Conservation (phyloP, 2,113 vertebrate genomes). For the Thalassoma bifasciatum region DNA sequence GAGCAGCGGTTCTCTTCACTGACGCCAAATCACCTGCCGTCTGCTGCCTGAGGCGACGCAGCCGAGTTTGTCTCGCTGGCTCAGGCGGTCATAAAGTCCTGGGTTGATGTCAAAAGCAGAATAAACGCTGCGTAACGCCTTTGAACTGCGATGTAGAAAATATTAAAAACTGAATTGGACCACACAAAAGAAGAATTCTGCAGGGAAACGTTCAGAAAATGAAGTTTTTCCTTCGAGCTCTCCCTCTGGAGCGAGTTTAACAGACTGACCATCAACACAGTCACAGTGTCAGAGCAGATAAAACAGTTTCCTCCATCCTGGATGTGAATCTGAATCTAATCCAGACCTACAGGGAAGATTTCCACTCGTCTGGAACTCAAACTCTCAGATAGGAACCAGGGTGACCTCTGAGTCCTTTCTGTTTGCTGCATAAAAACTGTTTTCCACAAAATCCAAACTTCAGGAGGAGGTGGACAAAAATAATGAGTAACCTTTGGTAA, state of each 20-base stretch:
- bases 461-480: too few relatives aligned
- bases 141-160: conserved; percentile 53
- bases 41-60: conserved; percentile 41
- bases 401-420: conserved; percentile 23
- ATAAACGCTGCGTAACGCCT: conserved; percentile 55
- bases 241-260: conserved; percentile 24
- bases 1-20: conserved; percentile 15
- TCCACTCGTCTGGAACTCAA: conserved; percentile 17
- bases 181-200: conserved; percentile 50
- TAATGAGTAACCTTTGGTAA: too few relatives aligned
- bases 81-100: conserved; percentile 33
- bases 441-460: too few relatives aligned
- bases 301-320: conserved; percentile 19
- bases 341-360: conserved; percentile 60
- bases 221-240: conserved; percentile 33
- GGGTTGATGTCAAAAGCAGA: conserved; percentile 58
- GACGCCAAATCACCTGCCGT: conserved; percentile 70
- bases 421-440: neutral
- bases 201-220: conserved; percentile 41
- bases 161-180: conserved; percentile 46
- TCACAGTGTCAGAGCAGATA: conserved; percentile 21
- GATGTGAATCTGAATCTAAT: too few relatives aligned
- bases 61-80: conserved; percentile 22
- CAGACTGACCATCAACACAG: conserved; percentile 41
- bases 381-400: conserved; percentile 3